Evolutionary conservation across 1,140 invertebrate species (phyloP).

Genomic region (Prorops nasuta): DNA sequence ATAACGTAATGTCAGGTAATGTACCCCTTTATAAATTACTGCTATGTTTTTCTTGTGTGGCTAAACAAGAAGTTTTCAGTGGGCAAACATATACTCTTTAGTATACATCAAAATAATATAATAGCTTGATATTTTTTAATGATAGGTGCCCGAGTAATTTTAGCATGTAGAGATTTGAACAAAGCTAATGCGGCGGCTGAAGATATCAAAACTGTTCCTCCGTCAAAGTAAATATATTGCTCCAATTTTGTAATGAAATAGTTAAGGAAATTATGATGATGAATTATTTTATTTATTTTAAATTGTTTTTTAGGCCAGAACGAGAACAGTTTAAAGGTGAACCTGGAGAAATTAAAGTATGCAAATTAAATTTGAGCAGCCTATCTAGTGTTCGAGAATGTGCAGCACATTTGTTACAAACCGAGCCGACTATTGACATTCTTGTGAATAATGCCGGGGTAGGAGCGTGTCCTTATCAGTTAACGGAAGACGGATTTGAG

Average conservation of each 20-base stretch:
- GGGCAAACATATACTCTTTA: too few relatives aligned
- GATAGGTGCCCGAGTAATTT: conserved; percentile 61
- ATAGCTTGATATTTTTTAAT: too few relatives aligned
- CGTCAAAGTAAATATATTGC: conserved; percentile 26
- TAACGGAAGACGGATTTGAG: conserved; percentile 86
- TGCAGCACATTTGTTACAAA: conserved; percentile 62
- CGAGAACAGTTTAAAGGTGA: conserved; percentile 44
- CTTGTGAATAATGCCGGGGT: conserved; percentile 91
- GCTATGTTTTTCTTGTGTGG: too few relatives aligned
- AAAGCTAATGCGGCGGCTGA: conserved; percentile 54
- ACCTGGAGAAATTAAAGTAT: conserved; percentile 60
- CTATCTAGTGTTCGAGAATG: conserved; percentile 72
- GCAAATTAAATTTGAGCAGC: conserved; percentile 70
- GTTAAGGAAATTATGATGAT: not conserved
- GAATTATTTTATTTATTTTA: conserved; percentile 2
- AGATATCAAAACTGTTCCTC: conserved; percentile 43
- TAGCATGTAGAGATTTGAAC: conserved; percentile 64
- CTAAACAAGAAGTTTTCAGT: too few relatives aligned
- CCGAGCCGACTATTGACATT: conserved; percentile 69
- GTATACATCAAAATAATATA: too few relatives aligned
- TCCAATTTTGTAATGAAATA: not conserved
- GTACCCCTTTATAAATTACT: too few relatives aligned
- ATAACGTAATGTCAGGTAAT: too few relatives aligned
- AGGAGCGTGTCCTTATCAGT: conserved; percentile 71
- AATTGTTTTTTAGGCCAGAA: conserved; percentile 26